Evolutionary conservation across 2,888 invertebrate species (phyloP), one percentile per base, ranked within the genome.

Genomic region (Blomia tropicalis): DNA sequence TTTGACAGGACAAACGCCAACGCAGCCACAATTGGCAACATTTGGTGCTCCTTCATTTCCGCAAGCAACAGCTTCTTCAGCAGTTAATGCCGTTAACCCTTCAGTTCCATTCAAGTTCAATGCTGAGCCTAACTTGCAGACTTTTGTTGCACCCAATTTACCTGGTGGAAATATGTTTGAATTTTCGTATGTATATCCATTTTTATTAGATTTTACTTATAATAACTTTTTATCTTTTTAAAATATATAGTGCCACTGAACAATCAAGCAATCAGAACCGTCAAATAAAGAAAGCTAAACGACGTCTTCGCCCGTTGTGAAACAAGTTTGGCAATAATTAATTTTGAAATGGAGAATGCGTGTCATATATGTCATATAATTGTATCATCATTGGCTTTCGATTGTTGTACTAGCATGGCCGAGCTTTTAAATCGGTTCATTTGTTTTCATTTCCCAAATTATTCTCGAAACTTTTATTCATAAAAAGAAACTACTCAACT

Each of bases 271-370:
- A n/a, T n/a, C 22, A 11, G 23, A 47, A 47, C n/a, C 51, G 51
- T 11, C 51, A 23, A 56, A 56, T 56, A 14, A 56, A 56, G 23
- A 56, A 56, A 36, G 56, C 56, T 19, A 56, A 56, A 56, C 25
- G 56, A 23, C 56, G 56, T 4, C 56, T 56, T 7, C 22, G 27
- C 14, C n/a, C n/a, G n/a, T n/a, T n/a, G n/a, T n/a, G n/a, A n/a
- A n/a, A n/a, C n/a, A n/a, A n/a, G n/a, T n/a, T n/a, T n/a, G n/a
- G n/a, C n/a, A n/a, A n/a, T n/a, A n/a, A n/a, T n/a, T n/a, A n/a
- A n/a, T n/a, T n/a, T n/a, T n/a, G n/a, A n/a, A n/a, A n/a, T n/a
- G n/a, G n/a, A n/a, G n/a, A n/a, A n/a, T n/a, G n/a, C n/a, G n/a
- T n/a, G n/a, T n/a, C n/a, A n/a, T n/a, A n/a, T n/a, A n/a, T n/a